Conservation (phyloP, 2,113 vertebrate species). For the Toxotes jaculatrix region DNA sequence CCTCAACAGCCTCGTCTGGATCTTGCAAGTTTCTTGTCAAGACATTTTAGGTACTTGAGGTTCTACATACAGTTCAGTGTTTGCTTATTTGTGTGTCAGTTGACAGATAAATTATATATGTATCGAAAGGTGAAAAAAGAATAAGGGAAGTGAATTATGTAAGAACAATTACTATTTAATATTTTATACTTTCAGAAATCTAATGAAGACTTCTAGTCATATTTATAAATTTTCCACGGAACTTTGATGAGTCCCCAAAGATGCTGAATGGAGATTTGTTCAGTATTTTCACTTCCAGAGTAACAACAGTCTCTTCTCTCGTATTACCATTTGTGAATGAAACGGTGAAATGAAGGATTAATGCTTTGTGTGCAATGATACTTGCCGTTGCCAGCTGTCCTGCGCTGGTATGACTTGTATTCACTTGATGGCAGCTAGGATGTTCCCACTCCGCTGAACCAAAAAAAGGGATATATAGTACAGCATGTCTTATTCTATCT, state of each 20-base stretch:
- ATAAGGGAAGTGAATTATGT: slow-evolving; percentile 34
- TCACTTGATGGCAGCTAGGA: slow-evolving; percentile 61
- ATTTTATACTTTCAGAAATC: slow-evolving; percentile 59
- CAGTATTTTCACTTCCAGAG: slow-evolving; percentile 49
- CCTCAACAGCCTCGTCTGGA: slow-evolving; percentile 13
- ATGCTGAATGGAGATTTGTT: slow-evolving; percentile 43
- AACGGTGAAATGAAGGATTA: slow-evolving; percentile 31
- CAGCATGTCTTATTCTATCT: slow-evolving; percentile 8
- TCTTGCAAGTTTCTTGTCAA: slow-evolving; percentile 8
- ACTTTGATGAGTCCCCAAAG: slow-evolving; percentile 49
- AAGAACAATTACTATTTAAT: slow-evolving; percentile 17
- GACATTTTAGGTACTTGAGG: slow-evolving; percentile 17
- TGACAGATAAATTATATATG: slow-evolving; percentile 24
- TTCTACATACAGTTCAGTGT: slow-evolving; percentile 23
- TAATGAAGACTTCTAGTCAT: slow-evolving; percentile 29
- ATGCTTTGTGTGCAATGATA: slow-evolving; percentile 46
- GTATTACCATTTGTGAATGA: slow-evolving; percentile 24
- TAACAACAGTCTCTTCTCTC: slow-evolving; percentile 5
- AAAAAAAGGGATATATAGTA: slow-evolving; percentile 22
- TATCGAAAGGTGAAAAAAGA: slow-evolving; percentile 2
- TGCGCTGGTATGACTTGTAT: slow-evolving; percentile 33
- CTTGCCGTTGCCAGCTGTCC: slow-evolving; percentile 36
- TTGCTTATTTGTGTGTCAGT: slow-evolving; percentile 40
- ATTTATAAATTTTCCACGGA: slow-evolving; percentile 55
- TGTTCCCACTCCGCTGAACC: slow-evolving; percentile 34